Evolutionary conservation across 2,888 invertebrate species (phyloP).

Genomic region (Cyaniris semiargus): DNA sequence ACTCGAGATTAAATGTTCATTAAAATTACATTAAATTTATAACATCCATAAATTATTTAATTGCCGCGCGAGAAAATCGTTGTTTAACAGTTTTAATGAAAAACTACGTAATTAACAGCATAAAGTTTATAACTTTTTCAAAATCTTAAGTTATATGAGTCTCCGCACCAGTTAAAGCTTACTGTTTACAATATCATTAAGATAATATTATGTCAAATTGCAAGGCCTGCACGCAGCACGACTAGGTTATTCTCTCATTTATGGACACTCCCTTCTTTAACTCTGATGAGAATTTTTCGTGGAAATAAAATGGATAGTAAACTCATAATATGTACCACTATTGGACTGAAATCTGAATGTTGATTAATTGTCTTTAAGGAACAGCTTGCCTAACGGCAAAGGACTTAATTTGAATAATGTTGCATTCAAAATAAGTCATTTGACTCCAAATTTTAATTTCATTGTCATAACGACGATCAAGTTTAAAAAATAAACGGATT

Average conservation of each 20-base stretch:
- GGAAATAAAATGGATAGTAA: too few species aligned
- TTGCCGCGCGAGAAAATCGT: constrained; percentile 12
- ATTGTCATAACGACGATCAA: constrained; percentile 19
- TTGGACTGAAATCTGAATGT: too few species aligned
- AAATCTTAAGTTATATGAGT: neutral
- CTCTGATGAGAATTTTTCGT: too few species aligned
- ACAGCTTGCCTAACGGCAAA: neutral
- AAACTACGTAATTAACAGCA: neutral
- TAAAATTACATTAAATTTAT: constrained; percentile 16
- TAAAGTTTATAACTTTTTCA: neutral
- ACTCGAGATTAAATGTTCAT: constrained; percentile 14
- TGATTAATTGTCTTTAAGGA: neutral
- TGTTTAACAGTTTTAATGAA: constrained; percentile 1
- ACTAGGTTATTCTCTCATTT: too few species aligned
- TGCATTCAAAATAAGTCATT: neutral
- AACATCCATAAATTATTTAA: constrained; percentile 22
- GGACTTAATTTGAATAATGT: neutral
- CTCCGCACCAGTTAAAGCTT: neutral
- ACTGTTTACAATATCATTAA: too few species aligned
- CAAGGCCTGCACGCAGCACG: too few species aligned
- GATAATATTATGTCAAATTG: too few species aligned
- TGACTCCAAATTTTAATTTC: constrained; percentile 6
- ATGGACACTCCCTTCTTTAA: too few species aligned
- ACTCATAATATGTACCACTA: too few species aligned
- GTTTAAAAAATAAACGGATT: constrained; percentile 19